A percentile compares a stretch with the other conserved stretches of the same genome.
Conservation (phyloP, 1,140 invertebrate genomes). For the Mesaphorura yosii region DNA sequence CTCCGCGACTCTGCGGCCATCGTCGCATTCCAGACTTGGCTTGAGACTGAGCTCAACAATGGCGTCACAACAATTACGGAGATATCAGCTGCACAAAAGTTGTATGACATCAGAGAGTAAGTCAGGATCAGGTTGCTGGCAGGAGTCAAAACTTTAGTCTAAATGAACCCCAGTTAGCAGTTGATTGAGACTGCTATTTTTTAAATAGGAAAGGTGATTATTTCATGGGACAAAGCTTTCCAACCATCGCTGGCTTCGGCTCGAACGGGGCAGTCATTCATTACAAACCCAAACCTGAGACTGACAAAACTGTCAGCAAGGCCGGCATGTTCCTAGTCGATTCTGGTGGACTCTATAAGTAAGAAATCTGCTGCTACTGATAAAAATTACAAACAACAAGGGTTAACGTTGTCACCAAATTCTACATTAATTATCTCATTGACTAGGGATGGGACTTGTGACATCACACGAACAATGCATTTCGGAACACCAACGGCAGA, state of each 20-base stretch:
- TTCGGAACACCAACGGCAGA: conserved; percentile 63
- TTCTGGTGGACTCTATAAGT: conserved; percentile 50
- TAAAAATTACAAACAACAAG: conserved; percentile 46
- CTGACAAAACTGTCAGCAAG: conserved; percentile 56
- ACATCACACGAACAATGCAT: conserved; percentile 82
- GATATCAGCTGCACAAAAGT: conserved; percentile 33
- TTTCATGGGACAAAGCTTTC: conserved; percentile 57
- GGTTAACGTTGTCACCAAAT: conserved; percentile 58
- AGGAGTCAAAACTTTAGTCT: too few relatives aligned
- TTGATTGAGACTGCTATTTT: too few relatives aligned
- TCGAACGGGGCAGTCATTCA: conserved; percentile 81
- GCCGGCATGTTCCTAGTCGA: conserved; percentile 47
- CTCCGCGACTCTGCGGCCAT: conserved; percentile 75
- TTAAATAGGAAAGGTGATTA: conserved; percentile 7
- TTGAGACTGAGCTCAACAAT: conserved; percentile 54
- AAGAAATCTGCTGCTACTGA: conserved; percentile 1
- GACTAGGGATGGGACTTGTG: conserved; percentile 42
- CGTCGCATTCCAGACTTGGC: conserved; percentile 76
- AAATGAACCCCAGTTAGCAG: too few relatives aligned
- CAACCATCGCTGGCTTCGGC: conserved; percentile 80
- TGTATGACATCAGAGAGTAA: conserved; percentile 18
- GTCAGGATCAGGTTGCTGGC: too few relatives aligned
- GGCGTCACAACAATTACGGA: conserved; percentile 39
- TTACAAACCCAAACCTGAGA: conserved; percentile 65
- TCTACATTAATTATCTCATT: conserved; percentile 44